phyloP scores from a whole-genome alignment of 2,888 invertebrate genomes.

The Agriotes lineatus region DNA sequence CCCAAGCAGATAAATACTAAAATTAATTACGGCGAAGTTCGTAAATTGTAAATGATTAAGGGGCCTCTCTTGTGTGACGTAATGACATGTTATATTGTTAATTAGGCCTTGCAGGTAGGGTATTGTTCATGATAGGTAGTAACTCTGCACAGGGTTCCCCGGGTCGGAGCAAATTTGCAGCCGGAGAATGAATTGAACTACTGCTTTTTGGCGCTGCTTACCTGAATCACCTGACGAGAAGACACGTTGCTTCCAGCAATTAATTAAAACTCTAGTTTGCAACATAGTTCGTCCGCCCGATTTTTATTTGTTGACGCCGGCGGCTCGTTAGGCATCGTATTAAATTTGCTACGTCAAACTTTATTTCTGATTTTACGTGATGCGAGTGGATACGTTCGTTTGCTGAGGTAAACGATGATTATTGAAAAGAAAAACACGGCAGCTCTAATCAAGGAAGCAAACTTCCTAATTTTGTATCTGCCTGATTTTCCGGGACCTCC shows the following conservation, averaged over 20 bases:
- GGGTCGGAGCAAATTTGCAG: conserved; percentile 18
- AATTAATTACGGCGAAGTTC: conserved; percentile 48
- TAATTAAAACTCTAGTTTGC: conserved; percentile 44
- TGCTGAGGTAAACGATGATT: conserved; percentile 38
- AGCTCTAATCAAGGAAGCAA: conserved; percentile 35
- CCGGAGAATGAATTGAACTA: conserved; percentile 35
- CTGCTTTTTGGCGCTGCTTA: conserved; percentile 31
- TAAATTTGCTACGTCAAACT: conserved; percentile 25
- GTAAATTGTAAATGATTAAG: conserved; percentile 50
- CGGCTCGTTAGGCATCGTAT: conserved; percentile 20
- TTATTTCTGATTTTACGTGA: conserved; percentile 36
- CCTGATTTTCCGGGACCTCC: conserved; percentile 3
- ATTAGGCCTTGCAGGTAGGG: conserved; percentile 43
- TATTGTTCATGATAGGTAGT: conserved; percentile 45
- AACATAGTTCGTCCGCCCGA: conserved; percentile 6
- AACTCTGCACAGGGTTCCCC: conserved; percentile 31
- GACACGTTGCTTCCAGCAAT: conserved; percentile 41
- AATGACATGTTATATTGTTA: conserved; percentile 45
- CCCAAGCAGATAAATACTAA: conserved; percentile 48
- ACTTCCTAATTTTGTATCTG: conserved; percentile 37
- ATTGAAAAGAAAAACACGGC: conserved; percentile 43
- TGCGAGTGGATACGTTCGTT: conserved; percentile 35
- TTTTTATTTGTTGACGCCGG: neutral
- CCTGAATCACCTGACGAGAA: conserved; percentile 38
- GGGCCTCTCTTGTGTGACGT: conserved; percentile 46